Percentiles rank a stretch among this genome's conserved stretches.
These are phyloP conservation scores for Pitta sordida DNA, from an alignment of 2,113 vertebrate genomes.

Conservation along the genomic window DNA sequence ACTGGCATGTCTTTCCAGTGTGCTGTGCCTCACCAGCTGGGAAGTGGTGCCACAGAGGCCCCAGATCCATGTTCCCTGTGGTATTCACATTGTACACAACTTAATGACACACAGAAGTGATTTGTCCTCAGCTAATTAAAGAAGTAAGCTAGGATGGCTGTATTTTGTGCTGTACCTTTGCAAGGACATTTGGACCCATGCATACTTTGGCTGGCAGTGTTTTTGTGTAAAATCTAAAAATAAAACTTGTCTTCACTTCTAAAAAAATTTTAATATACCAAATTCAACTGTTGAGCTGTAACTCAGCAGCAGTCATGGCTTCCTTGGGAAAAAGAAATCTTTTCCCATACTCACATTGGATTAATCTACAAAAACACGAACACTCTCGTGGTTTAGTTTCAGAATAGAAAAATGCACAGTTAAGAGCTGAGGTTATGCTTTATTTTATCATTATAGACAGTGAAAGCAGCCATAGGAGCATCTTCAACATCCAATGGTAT, in stretches of 20 bases:
- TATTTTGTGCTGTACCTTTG: background rate
- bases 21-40: background rate
- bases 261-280: background rate
- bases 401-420: background rate
- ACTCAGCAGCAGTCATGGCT: background rate
- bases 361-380: background rate
- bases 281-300: background rate
- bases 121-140: background rate
- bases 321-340: background rate
- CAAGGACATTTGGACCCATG: background rate
- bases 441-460: background rate
- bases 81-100: background rate
- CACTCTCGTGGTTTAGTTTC: background rate
- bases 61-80: background rate
- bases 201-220: background rate
- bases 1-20: background rate
- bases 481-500: background rate
- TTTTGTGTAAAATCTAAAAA: background rate
- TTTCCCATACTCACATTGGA: background rate
- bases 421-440: background rate
- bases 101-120: background rate
- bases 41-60: background rate
- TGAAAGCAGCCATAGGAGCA: conserved; percentile 2
- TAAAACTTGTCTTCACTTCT: background rate
- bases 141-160: background rate